Evolutionary conservation across 2,797 vertebrate genomes (phyloP).

Genomic region (Rallus crepitans): DNA sequence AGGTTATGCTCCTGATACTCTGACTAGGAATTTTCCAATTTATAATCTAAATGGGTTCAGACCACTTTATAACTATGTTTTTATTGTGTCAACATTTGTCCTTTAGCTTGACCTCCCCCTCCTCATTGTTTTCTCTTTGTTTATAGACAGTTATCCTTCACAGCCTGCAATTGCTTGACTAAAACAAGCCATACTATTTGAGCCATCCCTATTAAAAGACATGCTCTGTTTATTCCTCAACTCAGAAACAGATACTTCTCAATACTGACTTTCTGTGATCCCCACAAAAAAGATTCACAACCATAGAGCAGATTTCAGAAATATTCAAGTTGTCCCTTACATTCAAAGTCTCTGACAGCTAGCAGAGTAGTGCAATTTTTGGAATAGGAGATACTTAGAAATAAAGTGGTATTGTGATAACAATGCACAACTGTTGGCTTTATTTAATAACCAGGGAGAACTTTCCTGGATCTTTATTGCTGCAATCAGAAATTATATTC

Average conservation of each 20-base stretch:
- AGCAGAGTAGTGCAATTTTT: background rate
- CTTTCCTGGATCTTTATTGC: background rate
- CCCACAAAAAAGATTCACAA: background rate
- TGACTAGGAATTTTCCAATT: background rate
- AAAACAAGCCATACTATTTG: background rate
- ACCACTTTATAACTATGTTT: background rate
- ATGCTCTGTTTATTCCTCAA: background rate
- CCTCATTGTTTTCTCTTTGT: background rate
- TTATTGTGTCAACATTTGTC: background rate
- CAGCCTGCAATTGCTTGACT: background rate
- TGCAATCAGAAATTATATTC: constrained; percentile 19
- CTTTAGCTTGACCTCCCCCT: background rate
- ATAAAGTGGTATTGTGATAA: background rate
- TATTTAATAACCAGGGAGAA: constrained; percentile 14
- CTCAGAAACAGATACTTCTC: background rate
- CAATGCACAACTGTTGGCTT: background rate
- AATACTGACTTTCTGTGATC: background rate
- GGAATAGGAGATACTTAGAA: background rate
- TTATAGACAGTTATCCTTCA: background rate
- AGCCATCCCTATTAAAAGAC: background rate
- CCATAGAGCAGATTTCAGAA: background rate
- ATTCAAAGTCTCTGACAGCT: background rate
- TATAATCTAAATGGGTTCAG: background rate
- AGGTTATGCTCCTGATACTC: background rate
- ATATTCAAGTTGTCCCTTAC: background rate